These are phyloP conservation scores for Nothoprocta perdicaria DNA, from an alignment of 2,113 vertebrate species.

Conservation along the genomic window DNA sequence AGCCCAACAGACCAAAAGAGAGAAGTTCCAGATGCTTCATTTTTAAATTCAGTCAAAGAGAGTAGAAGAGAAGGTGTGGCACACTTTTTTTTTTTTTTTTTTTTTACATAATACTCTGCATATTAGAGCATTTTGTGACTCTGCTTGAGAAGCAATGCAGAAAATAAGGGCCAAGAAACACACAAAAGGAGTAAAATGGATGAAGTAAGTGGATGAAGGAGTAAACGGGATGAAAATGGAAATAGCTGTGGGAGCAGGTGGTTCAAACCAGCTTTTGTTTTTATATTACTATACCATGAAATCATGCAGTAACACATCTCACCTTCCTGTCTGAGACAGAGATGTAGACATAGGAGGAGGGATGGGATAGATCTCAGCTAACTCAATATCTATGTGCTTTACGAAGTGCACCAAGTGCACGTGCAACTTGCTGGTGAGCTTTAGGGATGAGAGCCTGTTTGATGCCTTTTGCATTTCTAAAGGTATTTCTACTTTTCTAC, in stretches of 20 bases:
- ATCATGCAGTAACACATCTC: fast-evolving
- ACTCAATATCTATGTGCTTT: background rate
- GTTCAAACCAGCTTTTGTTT: background rate
- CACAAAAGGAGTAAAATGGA: background rate
- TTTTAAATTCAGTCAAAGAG: background rate
- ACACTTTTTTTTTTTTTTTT: too few species aligned
- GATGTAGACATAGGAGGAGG: background rate
- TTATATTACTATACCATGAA: background rate
- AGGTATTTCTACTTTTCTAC: background rate
- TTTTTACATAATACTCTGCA: background rate
- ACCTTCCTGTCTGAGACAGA: background rate
- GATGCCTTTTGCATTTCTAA: background rate
- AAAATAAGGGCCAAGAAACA: background rate
- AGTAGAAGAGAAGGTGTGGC: fast-evolving
- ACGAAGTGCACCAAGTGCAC: background rate
- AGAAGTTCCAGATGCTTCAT: background rate
- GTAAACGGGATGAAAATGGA: background rate
- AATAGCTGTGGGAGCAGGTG: background rate
- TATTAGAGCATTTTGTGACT: background rate
- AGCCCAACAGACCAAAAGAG: background rate
- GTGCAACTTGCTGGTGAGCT: background rate
- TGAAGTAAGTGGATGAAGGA: too few species aligned
- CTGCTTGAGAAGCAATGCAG: background rate
- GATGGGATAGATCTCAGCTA: background rate
- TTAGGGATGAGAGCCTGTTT: background rate